These are phyloP conservation scores for Dasypogon diadema DNA, from an alignment of 2,888 invertebrate genomes.

Conservation along the genomic window DNA sequence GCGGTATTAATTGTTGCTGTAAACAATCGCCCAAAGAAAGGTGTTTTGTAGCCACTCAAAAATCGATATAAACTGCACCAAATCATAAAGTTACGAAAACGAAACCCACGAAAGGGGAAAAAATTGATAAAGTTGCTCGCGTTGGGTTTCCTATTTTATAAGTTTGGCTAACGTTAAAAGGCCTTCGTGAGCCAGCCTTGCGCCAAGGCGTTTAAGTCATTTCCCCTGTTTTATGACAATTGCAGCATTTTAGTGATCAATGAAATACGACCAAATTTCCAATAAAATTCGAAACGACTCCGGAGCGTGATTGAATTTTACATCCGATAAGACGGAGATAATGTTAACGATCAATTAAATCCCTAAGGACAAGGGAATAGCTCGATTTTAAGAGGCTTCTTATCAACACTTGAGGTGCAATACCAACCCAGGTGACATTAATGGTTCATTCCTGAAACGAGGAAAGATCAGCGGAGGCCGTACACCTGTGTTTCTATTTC, in stretches of 20 bases:
- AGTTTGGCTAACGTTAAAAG: too few relatives aligned
- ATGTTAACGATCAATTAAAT: slow-evolving; percentile 44
- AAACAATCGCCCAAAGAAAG: slow-evolving; percentile 25
- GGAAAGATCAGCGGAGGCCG: too few relatives aligned
- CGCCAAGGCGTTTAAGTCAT: slow-evolving; percentile 2
- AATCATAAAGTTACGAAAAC: not conserved
- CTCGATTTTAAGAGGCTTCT: not conserved
- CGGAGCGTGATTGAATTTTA: slow-evolving; percentile 17
- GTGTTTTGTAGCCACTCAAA: slow-evolving; percentile 26
- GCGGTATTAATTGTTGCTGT: slow-evolving; percentile 32
- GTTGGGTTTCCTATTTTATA: not conserved
- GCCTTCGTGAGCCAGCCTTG: not conserved
- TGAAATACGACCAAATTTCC: slow-evolving; percentile 16
- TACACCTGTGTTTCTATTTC: too few relatives aligned
- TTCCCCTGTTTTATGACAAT: slow-evolving; percentile 35
- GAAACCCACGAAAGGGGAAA: too few relatives aligned
- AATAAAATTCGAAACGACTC: slow-evolving; percentile 3
- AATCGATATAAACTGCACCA: slow-evolving; percentile 26
- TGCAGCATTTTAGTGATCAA: slow-evolving; percentile 37
- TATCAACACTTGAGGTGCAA: slow-evolving; percentile 23
- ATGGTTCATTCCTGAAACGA: slow-evolving; percentile 16
- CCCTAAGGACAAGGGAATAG: slow-evolving; percentile 23
- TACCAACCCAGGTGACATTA: slow-evolving; percentile 19
- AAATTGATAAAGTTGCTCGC: slow-evolving; percentile 4
- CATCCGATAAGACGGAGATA: slow-evolving; percentile 15